Evolutionary conservation across 2,797 vertebrate genomes (phyloP).

Genomic region (Pantherophis alleghaniensis): DNA sequence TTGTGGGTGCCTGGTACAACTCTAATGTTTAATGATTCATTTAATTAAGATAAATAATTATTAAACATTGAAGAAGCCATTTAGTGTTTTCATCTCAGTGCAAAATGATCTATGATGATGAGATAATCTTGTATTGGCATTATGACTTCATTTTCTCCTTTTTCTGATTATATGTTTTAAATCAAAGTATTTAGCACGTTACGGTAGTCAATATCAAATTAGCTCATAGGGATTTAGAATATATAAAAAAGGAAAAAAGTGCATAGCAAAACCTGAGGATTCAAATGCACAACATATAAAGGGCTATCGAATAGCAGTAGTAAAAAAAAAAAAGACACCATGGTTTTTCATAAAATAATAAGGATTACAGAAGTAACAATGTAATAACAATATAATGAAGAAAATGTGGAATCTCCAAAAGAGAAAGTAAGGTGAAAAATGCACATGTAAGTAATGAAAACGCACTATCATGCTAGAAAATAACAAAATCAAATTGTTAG

Average conservation of each 20-base stretch:
- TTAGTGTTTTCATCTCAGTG: neutral
- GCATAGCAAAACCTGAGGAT: neutral
- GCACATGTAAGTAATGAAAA: neutral
- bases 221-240: neutral
- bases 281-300: neutral
- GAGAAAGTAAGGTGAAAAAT: neutral
- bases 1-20: neutral
- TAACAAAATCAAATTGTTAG: neutral
- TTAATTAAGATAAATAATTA: neutral
- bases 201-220: neutral
- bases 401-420: neutral
- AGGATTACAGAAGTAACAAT: neutral
- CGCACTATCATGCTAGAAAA: neutral
- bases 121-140: neutral
- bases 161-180: slow-evolving; percentile 2
- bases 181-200: neutral
- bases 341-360: neutral
- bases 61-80: neutral
- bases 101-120: neutral
- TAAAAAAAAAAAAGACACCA: neutral
- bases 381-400: neutral
- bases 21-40: neutral
- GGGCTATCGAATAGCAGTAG: neutral
- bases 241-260: neutral
- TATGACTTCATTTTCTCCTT: neutral